Percentiles rank a stretch among this genome's conserved stretches.
These are phyloP conservation scores for Daphoenositta chrysoptera DNA, from an alignment of 2,113 vertebrate genomes.

Conservation along the genomic window DNA sequence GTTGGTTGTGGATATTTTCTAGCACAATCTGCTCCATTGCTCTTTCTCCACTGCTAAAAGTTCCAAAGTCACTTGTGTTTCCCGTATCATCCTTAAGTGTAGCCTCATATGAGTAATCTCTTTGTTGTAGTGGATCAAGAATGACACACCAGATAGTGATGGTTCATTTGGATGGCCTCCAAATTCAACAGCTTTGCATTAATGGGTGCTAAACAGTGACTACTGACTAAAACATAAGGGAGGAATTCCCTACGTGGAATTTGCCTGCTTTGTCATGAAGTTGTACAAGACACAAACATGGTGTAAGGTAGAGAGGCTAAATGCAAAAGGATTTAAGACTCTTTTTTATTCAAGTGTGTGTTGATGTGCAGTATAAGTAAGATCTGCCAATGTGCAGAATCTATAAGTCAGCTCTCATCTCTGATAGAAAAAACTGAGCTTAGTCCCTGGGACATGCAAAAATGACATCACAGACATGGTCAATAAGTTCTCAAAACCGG, in stretches of 20 bases:
- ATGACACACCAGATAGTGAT: neutral
- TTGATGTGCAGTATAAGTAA: neutral
- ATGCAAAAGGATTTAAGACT: neutral
- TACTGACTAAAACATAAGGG: neutral
- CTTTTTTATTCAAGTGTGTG: neutral
- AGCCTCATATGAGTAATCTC: neutral
- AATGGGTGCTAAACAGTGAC: neutral
- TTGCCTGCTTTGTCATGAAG: neutral
- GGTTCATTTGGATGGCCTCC: neutral
- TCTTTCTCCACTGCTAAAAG: neutral
- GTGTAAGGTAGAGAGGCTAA: neutral
- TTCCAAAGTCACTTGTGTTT: neutral
- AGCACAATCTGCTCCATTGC: rapidly evolving
- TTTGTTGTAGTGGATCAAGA: neutral
- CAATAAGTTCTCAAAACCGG: neutral
- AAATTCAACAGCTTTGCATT: neutral
- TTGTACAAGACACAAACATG: neutral
- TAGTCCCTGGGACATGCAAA: neutral
- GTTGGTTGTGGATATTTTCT: neutral
- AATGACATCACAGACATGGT: neutral
- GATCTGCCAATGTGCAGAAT: neutral
- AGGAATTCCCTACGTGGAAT: neutral
- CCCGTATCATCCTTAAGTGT: neutral
- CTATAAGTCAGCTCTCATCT: neutral
- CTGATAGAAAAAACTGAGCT: neutral